Base-by-base conservation (phyloP, 2,797 vertebrate genomes). In the Sitta carolinensis region DNA sequence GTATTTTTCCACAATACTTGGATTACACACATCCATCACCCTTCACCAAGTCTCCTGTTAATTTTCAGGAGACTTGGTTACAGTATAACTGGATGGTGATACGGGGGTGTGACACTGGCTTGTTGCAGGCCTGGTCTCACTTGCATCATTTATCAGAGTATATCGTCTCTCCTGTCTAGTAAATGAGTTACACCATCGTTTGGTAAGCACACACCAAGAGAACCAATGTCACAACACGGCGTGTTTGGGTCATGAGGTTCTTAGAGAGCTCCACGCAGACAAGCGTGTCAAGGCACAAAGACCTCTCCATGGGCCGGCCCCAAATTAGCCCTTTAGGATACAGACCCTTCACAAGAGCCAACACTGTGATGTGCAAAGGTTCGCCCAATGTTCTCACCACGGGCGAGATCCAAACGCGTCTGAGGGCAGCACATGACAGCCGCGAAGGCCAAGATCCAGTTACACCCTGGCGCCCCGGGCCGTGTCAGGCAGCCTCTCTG, bases 331-430 rank as follows among this genome's bases (percentile, higher is more conserved):
- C 34, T 32, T 45, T 7, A 27, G 4, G 1, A 38, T 5, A 52
- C 18, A 38, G 42, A 50, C 17, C 30, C 30, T 22, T 14, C 40
- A 6, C 26, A 21, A 16, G 43, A 54, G 5, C 34, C 29, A 55
- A 13, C 25, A 51, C 2, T 0, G 1, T 23, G 29, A 57, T 0
- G 1, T 3, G 40, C 34, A 20, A 47, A 48, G 48, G 58, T 52
- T 88, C 2, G 2, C 19, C 38, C 7, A 0, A 1, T 5, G 54
- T 19, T 29, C 48, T 48, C 75, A 50, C 42, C 2, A 5, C 45
- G 63, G 36, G 67, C n/a, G 22, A 43, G 32, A 73, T 43, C n/a
- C 87, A 3, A 75, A 89, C 30, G 73, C 9, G 72, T 58, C 84
- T 2, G 19, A 54, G 54, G 51, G 47, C 75, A 42, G 70, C 82